Conservation (phyloP, 1,140 invertebrate genomes). For the Zaprionus kolodkinae region DNA sequence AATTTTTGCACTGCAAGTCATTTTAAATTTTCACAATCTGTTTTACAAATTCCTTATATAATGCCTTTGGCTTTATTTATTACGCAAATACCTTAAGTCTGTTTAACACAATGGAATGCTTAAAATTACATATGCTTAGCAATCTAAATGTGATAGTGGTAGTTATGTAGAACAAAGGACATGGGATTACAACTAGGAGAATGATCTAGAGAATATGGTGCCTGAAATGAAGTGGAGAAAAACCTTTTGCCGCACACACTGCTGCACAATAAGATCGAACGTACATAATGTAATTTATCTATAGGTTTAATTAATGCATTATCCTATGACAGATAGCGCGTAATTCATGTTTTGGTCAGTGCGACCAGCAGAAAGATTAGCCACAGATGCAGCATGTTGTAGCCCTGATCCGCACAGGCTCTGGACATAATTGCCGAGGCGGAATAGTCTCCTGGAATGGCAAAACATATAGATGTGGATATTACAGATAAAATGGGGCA, state of each 20-base stretch:
- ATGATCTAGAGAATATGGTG: conserved; percentile 63
- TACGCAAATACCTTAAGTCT: conserved; percentile 54
- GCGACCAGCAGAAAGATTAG: conserved; percentile 70
- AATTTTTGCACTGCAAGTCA: not conserved
- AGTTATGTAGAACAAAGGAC: conserved; percentile 27
- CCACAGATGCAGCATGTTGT: conserved; percentile 65
- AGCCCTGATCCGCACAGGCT: conserved; percentile 52
- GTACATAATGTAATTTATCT: conserved; percentile 36
- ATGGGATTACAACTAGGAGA: conserved; percentile 31
- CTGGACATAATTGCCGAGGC: conserved; percentile 77
- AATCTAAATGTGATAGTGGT: conserved; percentile 43
- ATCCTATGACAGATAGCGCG: conserved; percentile 49
- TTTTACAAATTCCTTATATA: not conserved
- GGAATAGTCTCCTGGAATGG: conserved; percentile 77
- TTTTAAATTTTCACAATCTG: not conserved
- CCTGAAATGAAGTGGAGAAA: conserved; percentile 24
- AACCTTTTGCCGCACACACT: not conserved
- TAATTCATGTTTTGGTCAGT: conserved; percentile 65
- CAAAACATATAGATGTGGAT: not conserved
- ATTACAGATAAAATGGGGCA: not conserved
- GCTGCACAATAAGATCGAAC: not conserved
- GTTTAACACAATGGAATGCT: conserved; percentile 56
- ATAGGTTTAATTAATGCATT: conserved; percentile 54
- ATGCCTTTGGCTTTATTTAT: conserved; percentile 75
- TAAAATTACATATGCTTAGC: conserved; percentile 60